phyloP scores from a whole-genome alignment of 2,888 invertebrate species.

The Nudaria mundana region DNA sequence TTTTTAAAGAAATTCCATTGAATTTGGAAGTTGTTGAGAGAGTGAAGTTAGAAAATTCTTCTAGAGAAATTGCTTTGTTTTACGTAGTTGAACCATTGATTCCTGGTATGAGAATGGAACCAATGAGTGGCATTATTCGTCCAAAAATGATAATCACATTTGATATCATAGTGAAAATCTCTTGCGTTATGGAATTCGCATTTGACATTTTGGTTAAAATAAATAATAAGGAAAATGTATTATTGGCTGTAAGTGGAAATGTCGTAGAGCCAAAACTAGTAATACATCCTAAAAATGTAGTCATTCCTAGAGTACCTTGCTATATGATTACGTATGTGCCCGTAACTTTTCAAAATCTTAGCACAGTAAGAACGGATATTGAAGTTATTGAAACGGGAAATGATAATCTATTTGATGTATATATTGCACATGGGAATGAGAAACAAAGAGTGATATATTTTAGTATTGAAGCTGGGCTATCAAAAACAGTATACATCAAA shows the following conservation, averaged over 20 bases:
- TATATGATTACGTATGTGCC: constrained; percentile 62
- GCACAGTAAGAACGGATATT: constrained; percentile 47
- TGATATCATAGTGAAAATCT: constrained; percentile 63
- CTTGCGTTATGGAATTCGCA: constrained; percentile 62
- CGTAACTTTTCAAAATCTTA: constrained; percentile 60
- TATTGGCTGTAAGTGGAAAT: constrained; percentile 66
- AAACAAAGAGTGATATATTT: constrained; percentile 55
- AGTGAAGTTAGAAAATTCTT: constrained; percentile 75
- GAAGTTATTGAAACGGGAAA: constrained; percentile 57
- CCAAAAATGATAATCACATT: constrained; percentile 74
- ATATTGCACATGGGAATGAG: constrained; percentile 56
- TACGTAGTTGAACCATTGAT: constrained; percentile 71
- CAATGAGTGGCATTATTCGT: constrained; percentile 72
- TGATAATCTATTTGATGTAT: constrained; percentile 65
- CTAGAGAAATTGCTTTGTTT: constrained; percentile 75
- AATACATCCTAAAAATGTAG: constrained; percentile 73
- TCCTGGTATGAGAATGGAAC: constrained; percentile 72
- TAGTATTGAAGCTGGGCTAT: constrained; percentile 55
- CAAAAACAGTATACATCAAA: constrained; percentile 63
- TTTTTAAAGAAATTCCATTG: constrained; percentile 66
- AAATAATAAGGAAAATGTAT: constrained; percentile 68
- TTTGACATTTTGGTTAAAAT: constrained; percentile 64
- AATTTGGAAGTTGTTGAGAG: constrained; percentile 63
- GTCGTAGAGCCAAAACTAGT: constrained; percentile 73
- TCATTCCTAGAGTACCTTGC: constrained; percentile 71